Conservation (phyloP, 2,888 invertebrate species). For the Orthonevra nobilis region DNA sequence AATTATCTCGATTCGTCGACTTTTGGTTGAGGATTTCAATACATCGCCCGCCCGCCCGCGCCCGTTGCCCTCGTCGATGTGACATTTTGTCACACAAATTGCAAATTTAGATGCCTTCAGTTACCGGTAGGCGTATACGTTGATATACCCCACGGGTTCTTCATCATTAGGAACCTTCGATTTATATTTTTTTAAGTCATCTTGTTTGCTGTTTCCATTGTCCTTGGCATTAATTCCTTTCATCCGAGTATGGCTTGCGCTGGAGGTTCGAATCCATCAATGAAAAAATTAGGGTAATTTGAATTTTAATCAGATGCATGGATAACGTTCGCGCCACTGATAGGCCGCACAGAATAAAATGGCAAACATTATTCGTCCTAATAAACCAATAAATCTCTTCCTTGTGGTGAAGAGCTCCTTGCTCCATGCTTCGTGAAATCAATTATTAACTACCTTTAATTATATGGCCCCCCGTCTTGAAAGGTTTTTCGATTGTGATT, state of each 20-base stretch:
- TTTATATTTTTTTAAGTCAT: too few species aligned
- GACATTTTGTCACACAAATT: constrained; percentile 69
- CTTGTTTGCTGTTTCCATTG: constrained; percentile 23
- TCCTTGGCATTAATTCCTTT: constrained; percentile 59
- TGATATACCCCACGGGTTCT: constrained; percentile 41
- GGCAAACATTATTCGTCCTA: constrained; percentile 67
- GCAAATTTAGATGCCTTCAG: constrained; percentile 57
- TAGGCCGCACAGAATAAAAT: constrained; percentile 8
- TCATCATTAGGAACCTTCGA: constrained; percentile 65
- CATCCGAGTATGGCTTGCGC: constrained; percentile 30
- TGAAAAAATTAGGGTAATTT: constrained; percentile 53
- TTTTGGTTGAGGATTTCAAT: constrained; percentile 56
- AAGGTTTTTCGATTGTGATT: neutral
- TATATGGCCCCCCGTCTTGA: constrained; percentile 17
- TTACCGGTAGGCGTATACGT: constrained; percentile 2
- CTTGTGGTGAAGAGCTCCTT: constrained; percentile 12
- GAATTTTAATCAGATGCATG: constrained; percentile 55
- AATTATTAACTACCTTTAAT: constrained; percentile 69
- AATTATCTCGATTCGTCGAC: constrained; percentile 65
- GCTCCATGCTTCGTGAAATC: constrained; percentile 55
- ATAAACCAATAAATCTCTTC: constrained; percentile 62
- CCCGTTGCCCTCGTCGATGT: constrained; percentile 11
- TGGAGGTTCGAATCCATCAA: constrained; percentile 10
- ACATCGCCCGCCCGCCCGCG: neutral
- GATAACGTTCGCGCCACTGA: neutral